Percentiles rank a stretch among this genome's conserved stretches.
Evolutionary conservation across 2,113 vertebrate species (phyloP).

Genomic region (Panurus biarmicus): DNA sequence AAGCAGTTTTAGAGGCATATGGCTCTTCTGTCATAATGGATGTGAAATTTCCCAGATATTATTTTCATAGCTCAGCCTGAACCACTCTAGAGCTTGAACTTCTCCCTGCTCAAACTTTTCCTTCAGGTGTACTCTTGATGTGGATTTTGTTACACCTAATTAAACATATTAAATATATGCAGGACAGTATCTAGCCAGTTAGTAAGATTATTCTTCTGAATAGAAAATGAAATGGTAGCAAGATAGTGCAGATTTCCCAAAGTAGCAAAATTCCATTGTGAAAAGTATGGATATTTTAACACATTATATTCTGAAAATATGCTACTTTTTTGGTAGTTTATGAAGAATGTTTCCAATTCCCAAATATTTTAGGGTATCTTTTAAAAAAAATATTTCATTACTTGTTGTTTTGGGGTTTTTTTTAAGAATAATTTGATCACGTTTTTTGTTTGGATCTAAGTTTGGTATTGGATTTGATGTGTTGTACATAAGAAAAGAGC

Average conservation of each 20-base stretch:
- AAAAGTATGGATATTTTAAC: background rate
- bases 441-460: background rate
- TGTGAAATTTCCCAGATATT: background rate
- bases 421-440: background rate
- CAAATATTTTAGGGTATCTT: background rate
- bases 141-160: background rate
- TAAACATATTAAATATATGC: background rate
- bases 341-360: background rate
- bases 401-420: no score
- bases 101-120: background rate
- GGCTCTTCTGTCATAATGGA: background rate
- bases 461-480: background rate
- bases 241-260: background rate
- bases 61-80: background rate
- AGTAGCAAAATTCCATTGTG: background rate
- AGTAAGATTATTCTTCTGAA: background rate
- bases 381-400: background rate
- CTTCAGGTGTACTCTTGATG: background rate
- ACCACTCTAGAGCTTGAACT: background rate
- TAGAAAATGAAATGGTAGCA: background rate
- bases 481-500: background rate
- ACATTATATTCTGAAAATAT: background rate
- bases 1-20: background rate
- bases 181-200: background rate
- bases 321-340: background rate